phyloP scores from a whole-genome alignment of 2,888 invertebrate genomes.

The Oscheius sp. region DNA sequence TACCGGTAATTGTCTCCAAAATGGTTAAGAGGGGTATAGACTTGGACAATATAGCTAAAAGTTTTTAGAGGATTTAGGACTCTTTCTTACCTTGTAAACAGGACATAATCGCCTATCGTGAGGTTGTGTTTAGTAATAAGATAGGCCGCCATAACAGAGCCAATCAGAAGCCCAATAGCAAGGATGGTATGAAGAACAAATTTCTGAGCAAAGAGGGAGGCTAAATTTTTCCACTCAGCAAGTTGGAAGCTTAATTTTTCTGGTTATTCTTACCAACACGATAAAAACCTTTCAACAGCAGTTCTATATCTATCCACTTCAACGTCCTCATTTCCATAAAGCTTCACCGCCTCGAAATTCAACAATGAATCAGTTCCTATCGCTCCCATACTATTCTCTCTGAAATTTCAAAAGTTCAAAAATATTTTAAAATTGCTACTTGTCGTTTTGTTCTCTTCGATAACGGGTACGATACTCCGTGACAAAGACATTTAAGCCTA shows the following conservation, averaged over 20 bases:
- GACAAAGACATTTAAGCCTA: constrained; percentile 85
- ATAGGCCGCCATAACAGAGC: constrained; percentile 83
- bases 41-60: constrained; percentile 88
- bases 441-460: constrained; percentile 85
- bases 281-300: constrained; percentile 80
- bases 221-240: constrained; percentile 87
- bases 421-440: too few relatives aligned
- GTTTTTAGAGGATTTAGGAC: too few relatives aligned
- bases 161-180: constrained; percentile 81
- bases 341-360: constrained; percentile 97
- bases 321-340: constrained; percentile 91
- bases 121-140: constrained; percentile 76
- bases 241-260: constrained; percentile 74
- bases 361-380: constrained; percentile 88
- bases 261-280: not conserved
- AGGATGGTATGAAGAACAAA: constrained; percentile 89
- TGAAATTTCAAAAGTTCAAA: constrained; percentile 95
- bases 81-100: too few relatives aligned
- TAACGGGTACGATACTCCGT: constrained; percentile 98
- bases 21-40: constrained; percentile 95
- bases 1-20: constrained; percentile 97
- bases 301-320: constrained; percentile 86
- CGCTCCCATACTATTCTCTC: constrained; percentile 89
- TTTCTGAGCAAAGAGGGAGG: constrained; percentile 88
- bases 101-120: constrained; percentile 88